These are phyloP conservation scores for Dipodomys ordii DNA, from an alignment of 2,113 vertebrate species.

Conservation along the genomic window DNA sequence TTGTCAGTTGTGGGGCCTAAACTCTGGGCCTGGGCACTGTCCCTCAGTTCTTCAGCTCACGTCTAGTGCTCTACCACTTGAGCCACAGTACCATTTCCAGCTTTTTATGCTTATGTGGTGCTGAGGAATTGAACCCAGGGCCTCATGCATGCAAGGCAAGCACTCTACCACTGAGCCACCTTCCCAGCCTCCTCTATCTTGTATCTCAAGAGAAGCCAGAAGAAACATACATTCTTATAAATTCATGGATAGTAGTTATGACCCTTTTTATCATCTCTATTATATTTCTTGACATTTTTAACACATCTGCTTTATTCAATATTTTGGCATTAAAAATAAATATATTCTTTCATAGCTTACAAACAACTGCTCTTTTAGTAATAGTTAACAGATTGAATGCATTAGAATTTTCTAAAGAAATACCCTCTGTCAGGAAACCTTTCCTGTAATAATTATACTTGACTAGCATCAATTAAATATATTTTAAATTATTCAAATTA, in stretches of 20 bases:
- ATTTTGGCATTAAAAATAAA: neutral
- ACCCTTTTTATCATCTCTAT: neutral
- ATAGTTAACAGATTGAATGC: conserved; percentile 30
- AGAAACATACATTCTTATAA: neutral
- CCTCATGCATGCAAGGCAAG: too few species aligned
- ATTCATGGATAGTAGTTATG: neutral
- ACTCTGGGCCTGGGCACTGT: too few species aligned
- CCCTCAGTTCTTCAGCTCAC: too few species aligned
- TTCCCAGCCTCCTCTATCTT: neutral
- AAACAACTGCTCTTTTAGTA: neutral
- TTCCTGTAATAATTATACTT: conserved; percentile 30
- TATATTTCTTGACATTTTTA: neutral
- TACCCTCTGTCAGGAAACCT: neutral
- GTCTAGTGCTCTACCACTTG: too few species aligned
- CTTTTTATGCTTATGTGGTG: too few species aligned
- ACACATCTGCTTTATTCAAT: neutral
- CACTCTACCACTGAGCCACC: too few species aligned
- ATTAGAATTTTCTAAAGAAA: conserved; percentile 14
- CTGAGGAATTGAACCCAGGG: too few species aligned
- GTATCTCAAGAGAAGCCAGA: neutral
- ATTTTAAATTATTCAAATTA: conserved; percentile 52
- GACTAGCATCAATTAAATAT: conserved; percentile 27
- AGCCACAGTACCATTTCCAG: too few species aligned
- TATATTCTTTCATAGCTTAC: neutral
- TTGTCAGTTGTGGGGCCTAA: too few species aligned